Evolutionary conservation across 35 echinoderm and acorn worm genomes (phyloP).

Genomic region (Heliocidaris tuberculata): DNA sequence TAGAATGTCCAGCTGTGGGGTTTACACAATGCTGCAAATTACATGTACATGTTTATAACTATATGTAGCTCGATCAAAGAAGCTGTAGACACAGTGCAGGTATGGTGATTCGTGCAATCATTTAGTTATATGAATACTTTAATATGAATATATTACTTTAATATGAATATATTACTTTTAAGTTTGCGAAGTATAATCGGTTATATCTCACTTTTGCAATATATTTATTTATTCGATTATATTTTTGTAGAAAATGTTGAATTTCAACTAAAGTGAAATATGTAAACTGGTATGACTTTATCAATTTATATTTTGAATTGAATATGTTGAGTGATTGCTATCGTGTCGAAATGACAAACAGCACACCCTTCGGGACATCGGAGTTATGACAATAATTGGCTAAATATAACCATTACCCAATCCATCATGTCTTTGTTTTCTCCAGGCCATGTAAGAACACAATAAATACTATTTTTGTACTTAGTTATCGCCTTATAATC

Average conservation of each 20-base stretch:
- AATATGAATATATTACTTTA: not conserved
- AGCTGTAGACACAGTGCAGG: not conserved
- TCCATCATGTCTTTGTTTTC: not conserved
- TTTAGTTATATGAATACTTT: not conserved
- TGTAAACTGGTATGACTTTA: too few species aligned
- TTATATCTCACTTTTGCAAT: not conserved
- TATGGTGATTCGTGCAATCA: not conserved
- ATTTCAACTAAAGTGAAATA: not conserved
- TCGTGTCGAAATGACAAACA: too few species aligned
- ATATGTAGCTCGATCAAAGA: not conserved
- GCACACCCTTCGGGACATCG: too few species aligned
- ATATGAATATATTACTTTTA: not conserved
- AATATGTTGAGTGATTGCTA: too few species aligned
- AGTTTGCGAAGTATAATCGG: not conserved
- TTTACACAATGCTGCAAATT: conserved; percentile 1
- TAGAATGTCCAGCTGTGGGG: not conserved
- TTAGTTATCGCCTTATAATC: not conserved
- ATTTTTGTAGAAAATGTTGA: not conserved
- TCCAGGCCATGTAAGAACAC: not conserved
- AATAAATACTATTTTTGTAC: not conserved
- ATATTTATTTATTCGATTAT: not conserved
- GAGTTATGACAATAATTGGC: too few species aligned
- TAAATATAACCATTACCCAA: too few species aligned
- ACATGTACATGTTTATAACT: not conserved
- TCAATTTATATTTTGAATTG: too few species aligned